Evolutionary conservation across 2,113 vertebrate species (phyloP).

Genomic region (Phyllopteryx taeniolatus): DNA sequence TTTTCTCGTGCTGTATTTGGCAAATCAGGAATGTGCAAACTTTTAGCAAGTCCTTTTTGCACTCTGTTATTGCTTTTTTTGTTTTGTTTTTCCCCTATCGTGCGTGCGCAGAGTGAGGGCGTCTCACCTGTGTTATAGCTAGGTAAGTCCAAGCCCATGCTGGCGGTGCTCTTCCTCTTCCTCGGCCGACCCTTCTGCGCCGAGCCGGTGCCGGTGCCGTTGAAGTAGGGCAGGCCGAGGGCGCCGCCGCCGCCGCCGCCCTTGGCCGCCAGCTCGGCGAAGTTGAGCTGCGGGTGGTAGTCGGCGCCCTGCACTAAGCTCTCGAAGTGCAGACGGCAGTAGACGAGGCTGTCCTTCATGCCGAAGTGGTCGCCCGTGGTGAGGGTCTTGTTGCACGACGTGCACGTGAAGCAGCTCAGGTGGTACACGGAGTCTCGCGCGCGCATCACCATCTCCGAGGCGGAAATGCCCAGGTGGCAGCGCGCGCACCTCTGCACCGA

Average conservation of each 20-base stretch:
- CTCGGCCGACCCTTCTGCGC: constrained; percentile 97
- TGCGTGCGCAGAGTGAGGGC: background rate
- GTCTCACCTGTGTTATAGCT: constrained; percentile 92
- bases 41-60: too few relatives aligned
- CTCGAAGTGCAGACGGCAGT: constrained; percentile 97
- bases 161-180: constrained; percentile 92
- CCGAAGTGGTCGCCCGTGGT: constrained; percentile 97
- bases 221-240: constrained; percentile 89
- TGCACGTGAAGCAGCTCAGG: constrained; percentile 98
- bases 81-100: background rate
- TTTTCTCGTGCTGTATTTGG: background rate
- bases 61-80: too few relatives aligned
- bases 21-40: too few relatives aligned
- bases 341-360: constrained; percentile 98
- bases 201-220: constrained; percentile 88
- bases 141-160: constrained; percentile 90
- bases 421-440: constrained; percentile 98
- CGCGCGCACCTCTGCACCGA: constrained; percentile 99
- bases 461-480: constrained; percentile 99
- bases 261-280: constrained; percentile 94
- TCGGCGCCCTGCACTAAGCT: constrained; percentile 88
- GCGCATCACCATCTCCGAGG: constrained; percentile 99
- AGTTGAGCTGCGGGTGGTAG: constrained; percentile 90
- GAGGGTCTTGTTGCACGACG: constrained; percentile 96
- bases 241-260: constrained; percentile 84